A percentile compares a stretch with the other conserved stretches of the same genome.
These are phyloP conservation scores for Diorhabda elongata DNA, from an alignment of 1,140 invertebrate genomes.

Conservation along the genomic window DNA sequence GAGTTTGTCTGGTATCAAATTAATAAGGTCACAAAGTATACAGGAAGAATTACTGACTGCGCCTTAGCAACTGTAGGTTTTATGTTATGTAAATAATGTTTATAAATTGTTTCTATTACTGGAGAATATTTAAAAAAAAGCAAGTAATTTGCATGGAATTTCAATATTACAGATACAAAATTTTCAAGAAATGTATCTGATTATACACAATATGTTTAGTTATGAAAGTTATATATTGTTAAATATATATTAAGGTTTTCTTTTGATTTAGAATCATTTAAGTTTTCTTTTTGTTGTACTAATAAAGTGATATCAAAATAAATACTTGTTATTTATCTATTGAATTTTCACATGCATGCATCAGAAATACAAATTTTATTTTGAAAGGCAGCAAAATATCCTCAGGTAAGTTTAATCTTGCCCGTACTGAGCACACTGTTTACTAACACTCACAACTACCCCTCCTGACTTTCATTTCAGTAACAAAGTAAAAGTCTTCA, in stretches of 20 bases:
- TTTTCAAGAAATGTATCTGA: not conserved
- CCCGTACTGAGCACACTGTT: too few species aligned
- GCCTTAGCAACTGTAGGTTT: slow-evolving; percentile 33
- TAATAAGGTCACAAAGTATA: slow-evolving; percentile 73
- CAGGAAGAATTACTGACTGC: slow-evolving; percentile 73
- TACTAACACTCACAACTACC: too few species aligned
- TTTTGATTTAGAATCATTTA: slow-evolving; percentile 4
- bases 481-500: too few species aligned
- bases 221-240: slow-evolving; percentile 5
- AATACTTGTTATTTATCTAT: not conserved
- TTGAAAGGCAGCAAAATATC: too few species aligned
- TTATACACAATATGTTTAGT: not conserved
- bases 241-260: slow-evolving; percentile 3
- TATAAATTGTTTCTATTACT: slow-evolving; percentile 24
- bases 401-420: too few species aligned
- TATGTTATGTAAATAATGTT: slow-evolving; percentile 33
- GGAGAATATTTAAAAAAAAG: slow-evolving; percentile 3
- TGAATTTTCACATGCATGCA: too few species aligned
- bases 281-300: not conserved
- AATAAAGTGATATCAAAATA: not conserved
- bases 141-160: not conserved
- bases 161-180: not conserved
- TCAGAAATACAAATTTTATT: too few species aligned
- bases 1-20: slow-evolving; percentile 51
- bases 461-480: too few species aligned